Base-by-base conservation (phyloP, 2,113 vertebrate species). In the Calidris pygmaea region DNA sequence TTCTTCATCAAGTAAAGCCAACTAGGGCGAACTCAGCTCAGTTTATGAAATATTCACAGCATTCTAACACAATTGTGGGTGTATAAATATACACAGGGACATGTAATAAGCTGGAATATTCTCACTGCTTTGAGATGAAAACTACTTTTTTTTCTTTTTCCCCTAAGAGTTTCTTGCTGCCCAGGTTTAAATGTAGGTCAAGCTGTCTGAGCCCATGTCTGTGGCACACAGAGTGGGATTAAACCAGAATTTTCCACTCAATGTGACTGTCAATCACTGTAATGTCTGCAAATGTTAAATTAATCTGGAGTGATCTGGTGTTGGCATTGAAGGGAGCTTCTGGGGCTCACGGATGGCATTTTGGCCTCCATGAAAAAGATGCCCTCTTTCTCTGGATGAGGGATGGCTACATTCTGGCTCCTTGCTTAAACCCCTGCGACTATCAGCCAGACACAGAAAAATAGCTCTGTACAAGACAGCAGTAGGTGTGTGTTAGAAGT, bases 181-280 rank as follows among this genome's bases (percentile, higher is more conserved):
- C 55, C 73, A 66, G 87, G 93, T 95, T 96, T 94, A 94, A 81
- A 96, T 93, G 62, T 91, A 80, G 95, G 97, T 97, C 92, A 90
- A 89, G 87, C 93, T 92, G 92, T 95, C 97, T 96, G 96, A 96
- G 87, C 93, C 91, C 50, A 50, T 86, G 67, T 92, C 92, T 94
- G 93, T 82, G 85, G 81, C 87, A 94, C 56, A 86, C 53, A 77
- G 83, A 91, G 82, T 32, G 43, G 85, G 78, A 96, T 96, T 96
- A 95, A 95, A 92, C 27, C 5, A 50, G 95, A 90, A 97, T 97
- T 97, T 97, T 97, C 97, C 93, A 84, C 87, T 95, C 90, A 86
- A 84, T 73, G 88, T 48, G 2, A 63, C 91, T 96, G 92, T 86
- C 92, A 96, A 62, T 97, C 96, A 84, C 63, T 35, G 53, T 68